Percentiles rank a stretch among this genome's conserved stretches.
phyloP scores from a whole-genome alignment of 2,888 invertebrate genomes.

The Timema podura region DNA sequence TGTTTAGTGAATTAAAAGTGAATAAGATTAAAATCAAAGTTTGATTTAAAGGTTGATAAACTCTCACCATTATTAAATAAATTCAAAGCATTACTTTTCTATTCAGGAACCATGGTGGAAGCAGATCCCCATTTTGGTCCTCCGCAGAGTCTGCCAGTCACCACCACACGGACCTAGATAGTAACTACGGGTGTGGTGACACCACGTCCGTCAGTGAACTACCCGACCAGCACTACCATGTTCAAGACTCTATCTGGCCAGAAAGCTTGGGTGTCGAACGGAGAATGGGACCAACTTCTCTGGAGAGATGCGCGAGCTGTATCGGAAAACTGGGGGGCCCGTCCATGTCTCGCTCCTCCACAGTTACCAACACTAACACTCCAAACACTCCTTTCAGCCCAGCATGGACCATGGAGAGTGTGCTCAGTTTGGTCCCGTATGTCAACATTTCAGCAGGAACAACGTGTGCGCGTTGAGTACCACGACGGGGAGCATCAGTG shows the following conservation, averaged over 20 bases:
- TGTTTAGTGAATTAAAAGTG: no score
- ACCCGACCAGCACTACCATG: conserved; percentile 40
- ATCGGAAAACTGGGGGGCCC: conserved; percentile 69
- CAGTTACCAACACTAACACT: conserved; percentile 48
- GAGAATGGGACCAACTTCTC: conserved; percentile 45
- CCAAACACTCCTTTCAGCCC: conserved; percentile 47
- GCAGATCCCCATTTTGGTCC: conserved; percentile 59
- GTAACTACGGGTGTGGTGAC: conserved; percentile 60
- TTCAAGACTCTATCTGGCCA: background rate
- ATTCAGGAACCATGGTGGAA: no score
- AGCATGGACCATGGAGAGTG: conserved; percentile 54
- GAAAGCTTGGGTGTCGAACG: conserved; percentile 1
- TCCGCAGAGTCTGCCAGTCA: conserved; percentile 52
- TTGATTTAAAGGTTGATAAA: no score
- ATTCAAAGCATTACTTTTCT: no score
- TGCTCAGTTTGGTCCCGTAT: conserved; percentile 2
- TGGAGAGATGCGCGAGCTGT: conserved; percentile 62
- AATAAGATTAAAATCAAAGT: no score
- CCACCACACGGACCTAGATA: conserved; percentile 51
- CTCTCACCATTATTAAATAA: no score
- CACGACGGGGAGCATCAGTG: conserved; percentile 32
- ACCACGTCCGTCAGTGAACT: conserved; percentile 55
- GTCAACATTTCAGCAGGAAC: conserved; percentile 28
- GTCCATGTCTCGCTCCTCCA: conserved; percentile 60
- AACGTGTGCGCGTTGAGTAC: conserved; percentile 34